Base-by-base conservation (phyloP, 1,140 invertebrate genomes). In the Ips typographus region DNA sequence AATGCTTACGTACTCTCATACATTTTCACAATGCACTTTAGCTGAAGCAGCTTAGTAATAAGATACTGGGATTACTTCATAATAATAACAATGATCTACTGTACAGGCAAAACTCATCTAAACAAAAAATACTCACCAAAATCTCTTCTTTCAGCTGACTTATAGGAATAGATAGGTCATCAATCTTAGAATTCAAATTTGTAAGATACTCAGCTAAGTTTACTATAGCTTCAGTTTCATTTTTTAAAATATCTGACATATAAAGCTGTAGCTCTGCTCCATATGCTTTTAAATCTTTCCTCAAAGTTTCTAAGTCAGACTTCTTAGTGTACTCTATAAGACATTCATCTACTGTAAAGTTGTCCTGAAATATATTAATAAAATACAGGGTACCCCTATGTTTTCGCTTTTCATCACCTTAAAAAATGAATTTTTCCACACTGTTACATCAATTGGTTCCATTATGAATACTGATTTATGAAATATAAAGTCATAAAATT, bases 221-320 rank as follows among this genome's bases (percentile, higher is more conserved):
- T 3, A 77, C 76, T 55, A 78, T 78, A 5, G 73, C 72, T 72
- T 78, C 76, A 1, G 77, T 78, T 72, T 78, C 76, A 55, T 71
- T 75, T 72, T 77, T 78, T n/a, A 78, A 68, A 62, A 78, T 78
- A 44, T 78, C 74, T 39, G 73, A 70, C 76, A 77, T 78, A 49
- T 73, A 63, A 49, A 70, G 59, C 38, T 77, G 76, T 6, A 78
- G 59, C 38, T 77, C 74, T 4, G 68, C 63, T 4, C 74, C 77
- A 72, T 77, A 78, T 40, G 66, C 72, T 70, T 77, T 78, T 47
- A 78, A 67, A 57, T 77, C 71, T 44, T 57, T 74, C 44, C 72
- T 59, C 2, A 78, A 68, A 7, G 73, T 73, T 41, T 76, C 74
- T 69, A 78, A 76, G 66, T 77, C 74, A 3, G 72, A 72, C 70